Percentiles rank a stretch among this genome's conserved stretches.
Evolutionary conservation across 2,113 vertebrate genomes (phyloP).

Genomic region (Eptesicus fuscus): DNA sequence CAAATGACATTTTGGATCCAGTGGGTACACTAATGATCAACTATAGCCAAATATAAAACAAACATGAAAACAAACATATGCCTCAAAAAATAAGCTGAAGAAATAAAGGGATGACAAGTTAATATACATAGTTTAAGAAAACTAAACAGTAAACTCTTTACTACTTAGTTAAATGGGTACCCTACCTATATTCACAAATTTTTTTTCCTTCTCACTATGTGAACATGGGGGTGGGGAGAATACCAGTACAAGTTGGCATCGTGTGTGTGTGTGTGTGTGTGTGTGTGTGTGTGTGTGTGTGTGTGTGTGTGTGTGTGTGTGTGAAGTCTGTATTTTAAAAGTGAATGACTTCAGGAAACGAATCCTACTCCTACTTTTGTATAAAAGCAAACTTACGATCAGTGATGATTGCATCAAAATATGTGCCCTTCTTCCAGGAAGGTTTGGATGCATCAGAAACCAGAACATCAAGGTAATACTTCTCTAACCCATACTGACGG

Average conservation of each 20-base stretch:
- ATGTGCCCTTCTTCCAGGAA: conserved; percentile 87
- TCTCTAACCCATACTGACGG: conserved; percentile 93
- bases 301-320: too few relatives aligned
- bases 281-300: too few relatives aligned
- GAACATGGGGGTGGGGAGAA: neutral
- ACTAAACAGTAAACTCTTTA: neutral
- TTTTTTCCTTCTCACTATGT: neutral
- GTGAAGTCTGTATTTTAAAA: neutral
- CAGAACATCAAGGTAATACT: conserved; percentile 91
- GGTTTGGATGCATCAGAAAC: conserved; percentile 94
- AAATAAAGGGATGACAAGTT: neutral
- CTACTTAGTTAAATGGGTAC: neutral
- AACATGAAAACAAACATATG: neutral
- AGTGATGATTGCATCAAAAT: conserved; percentile 95
- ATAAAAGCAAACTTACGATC: conserved; percentile 88
- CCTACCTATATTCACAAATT: neutral
- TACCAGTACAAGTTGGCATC: neutral
- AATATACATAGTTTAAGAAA: neutral
- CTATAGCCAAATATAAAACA: neutral
- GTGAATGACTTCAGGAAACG: conserved; percentile 12
- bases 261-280: neutral
- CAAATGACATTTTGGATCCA: conserved; percentile 19
- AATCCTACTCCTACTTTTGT: neutral
- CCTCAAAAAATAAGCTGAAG: neutral
- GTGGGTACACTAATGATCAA: neutral